Conservation (phyloP, 1,140 invertebrate genomes). For the Anagrus nilaparvatae region DNA sequence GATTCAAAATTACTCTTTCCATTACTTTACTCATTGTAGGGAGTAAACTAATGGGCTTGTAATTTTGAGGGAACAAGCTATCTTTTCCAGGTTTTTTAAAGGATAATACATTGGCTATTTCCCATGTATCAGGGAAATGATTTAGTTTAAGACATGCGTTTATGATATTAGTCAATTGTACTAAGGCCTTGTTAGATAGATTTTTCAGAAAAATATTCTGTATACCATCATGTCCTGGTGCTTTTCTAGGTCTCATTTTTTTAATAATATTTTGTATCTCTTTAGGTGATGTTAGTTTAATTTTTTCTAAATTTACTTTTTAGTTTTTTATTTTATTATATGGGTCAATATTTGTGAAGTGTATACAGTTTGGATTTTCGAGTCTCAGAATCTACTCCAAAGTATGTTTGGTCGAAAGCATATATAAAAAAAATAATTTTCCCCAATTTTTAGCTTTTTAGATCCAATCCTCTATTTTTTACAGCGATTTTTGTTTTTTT, state of each 20-base stretch:
- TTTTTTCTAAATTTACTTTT: conserved; percentile 3
- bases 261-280: conserved; percentile 16
- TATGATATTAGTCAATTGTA: conserved; percentile 23
- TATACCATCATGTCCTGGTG: conserved; percentile 26
- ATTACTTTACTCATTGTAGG: conserved; percentile 23
- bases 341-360: no score
- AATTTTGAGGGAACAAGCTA: conserved; percentile 15
- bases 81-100: conserved; percentile 35
- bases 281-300: conserved; percentile 4
- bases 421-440: no score
- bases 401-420: no score
- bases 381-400: no score
- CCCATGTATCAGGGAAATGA: conserved; percentile 29
- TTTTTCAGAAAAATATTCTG: conserved; percentile 27
- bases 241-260: conserved; percentile 21
- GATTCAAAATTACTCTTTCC: conserved; percentile 22
- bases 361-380: no score
- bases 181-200: conserved; percentile 22
- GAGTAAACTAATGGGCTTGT: conserved; percentile 31
- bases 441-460: no score
- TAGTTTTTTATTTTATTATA: conserved; percentile 9
- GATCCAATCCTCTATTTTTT: no score
- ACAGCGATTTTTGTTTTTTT: no score
- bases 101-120: conserved; percentile 28
- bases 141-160: conserved; percentile 22